Percentiles rank a stretch among this genome's conserved stretches.
Evolutionary conservation across 2,113 vertebrate species (phyloP).

Genomic region (Rhinolophus ferrumequinum): DNA sequence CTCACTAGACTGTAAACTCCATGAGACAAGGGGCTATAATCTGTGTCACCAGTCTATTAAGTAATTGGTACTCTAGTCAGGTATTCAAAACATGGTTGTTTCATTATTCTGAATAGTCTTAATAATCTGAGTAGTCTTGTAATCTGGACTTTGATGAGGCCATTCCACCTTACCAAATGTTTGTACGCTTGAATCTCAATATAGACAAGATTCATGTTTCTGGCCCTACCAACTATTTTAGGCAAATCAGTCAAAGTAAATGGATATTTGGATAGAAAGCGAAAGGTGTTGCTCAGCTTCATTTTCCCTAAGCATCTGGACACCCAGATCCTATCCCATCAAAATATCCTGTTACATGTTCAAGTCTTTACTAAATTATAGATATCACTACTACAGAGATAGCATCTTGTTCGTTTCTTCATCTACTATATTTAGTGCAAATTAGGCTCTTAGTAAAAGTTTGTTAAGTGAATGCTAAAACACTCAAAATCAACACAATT

Average conservation of each 20-base stretch:
- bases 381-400: not conserved
- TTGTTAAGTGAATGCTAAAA: not conserved
- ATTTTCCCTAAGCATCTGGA: not conserved
- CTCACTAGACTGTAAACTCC: not conserved
- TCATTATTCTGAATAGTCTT: conserved; percentile 24
- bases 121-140: conserved; percentile 40
- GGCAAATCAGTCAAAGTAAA: conserved; percentile 41
- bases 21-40: conserved; percentile 13
- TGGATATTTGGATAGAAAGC: not conserved
- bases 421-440: not conserved
- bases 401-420: not conserved
- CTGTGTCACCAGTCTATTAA: not conserved
- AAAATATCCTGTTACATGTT: not conserved
- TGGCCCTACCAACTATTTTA: not conserved
- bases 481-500: not conserved
- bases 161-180: conserved; percentile 12
- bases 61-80: not conserved
- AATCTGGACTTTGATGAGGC: not conserved
- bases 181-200: conserved; percentile 10
- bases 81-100: not conserved
- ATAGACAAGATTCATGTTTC: not conserved
- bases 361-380: not conserved
- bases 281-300: not conserved
- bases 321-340: not conserved
- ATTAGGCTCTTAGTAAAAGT: not conserved